Base-by-base conservation (phyloP, 2,113 vertebrate species). In the Microcebus griseorufus region DNA sequence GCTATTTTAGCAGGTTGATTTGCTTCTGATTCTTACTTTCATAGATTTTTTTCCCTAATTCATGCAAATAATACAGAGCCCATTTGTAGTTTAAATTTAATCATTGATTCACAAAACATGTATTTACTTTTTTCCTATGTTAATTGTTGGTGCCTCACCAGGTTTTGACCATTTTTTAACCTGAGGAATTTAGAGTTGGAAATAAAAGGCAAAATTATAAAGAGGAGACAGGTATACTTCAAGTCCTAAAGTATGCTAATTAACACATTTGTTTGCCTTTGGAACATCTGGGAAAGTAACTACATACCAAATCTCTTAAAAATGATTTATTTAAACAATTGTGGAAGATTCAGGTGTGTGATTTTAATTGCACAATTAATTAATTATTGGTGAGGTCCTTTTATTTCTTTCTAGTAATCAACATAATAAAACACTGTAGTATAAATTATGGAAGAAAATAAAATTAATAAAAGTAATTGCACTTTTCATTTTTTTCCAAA, bases 311-410 rank as follows among this genome's bases (percentile, higher is more conserved):
- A 96, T 98, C 93, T 92, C 90, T 92, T 96, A 95, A 97, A 96
- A 97, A 96, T 96, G 93, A 97, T 97, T 98, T 95, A 95, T 96
- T 96, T 97, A 97, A 98, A 93, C 90, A 95, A 97, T 97, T 96
- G 76, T 92, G 65, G 86, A 92, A 79, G 92, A 97, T 96, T 96
- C 92, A 98, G 97, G 96, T 96, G 93, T 98, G 93, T 95, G 83
- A 88, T 96, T 97, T 96, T 96, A 90, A 97, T 97, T 96, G 84
- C 67, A 95, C 72, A 95, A 97, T 97, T 98, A 97, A 97, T 97
- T 97, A 97, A 97, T 97, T 98, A 97, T 96, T 87, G 69, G 93
- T 79, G 51, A 97, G 16, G 14, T 85, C 60, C n/a, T 96, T 97
- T 96, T 87, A 78, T 85, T 97, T 95, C 45, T 93, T 95, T 16